Percentiles rank a stretch among this genome's conserved stretches.
phyloP scores from a whole-genome alignment of 2,797 vertebrate species.

The Macroramphosus scolopax region DNA sequence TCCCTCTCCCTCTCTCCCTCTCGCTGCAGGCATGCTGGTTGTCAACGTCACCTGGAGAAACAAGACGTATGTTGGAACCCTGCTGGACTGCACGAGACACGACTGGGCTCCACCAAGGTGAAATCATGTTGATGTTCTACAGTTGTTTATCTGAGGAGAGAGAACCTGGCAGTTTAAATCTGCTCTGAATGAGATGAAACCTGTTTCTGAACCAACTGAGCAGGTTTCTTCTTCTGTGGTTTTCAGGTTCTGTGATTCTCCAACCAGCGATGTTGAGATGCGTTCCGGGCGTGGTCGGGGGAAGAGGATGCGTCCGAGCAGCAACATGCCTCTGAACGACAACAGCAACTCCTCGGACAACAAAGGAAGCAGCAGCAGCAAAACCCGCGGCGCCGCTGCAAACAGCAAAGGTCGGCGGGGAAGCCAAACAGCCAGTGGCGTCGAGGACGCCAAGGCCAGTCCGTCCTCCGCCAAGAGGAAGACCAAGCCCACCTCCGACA shows the following conservation, averaged over 20 bases:
- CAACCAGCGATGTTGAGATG: slow-evolving; percentile 95
- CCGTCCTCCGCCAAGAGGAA: slow-evolving; percentile 90
- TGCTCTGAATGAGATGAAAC: no score
- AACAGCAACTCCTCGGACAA: slow-evolving; percentile 83
- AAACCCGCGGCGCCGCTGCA: slow-evolving; percentile 86
- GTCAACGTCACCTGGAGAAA: slow-evolving; percentile 98
- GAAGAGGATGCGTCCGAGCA: slow-evolving; percentile 90
- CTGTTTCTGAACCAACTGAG: no score
- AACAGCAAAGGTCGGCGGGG: slow-evolving; percentile 89
- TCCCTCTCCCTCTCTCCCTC: no score
- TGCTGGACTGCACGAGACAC: slow-evolving; percentile 94
- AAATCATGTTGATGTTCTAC: no score
- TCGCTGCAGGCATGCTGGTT: slow-evolving; percentile 88
- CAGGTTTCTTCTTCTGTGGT: neutral
- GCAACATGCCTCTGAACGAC: slow-evolving; percentile 86
- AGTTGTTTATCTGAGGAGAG: no score
- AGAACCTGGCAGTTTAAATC: no score
- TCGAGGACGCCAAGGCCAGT: slow-evolving; percentile 89
- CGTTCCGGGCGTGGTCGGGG: slow-evolving; percentile 92
- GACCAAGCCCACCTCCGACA: slow-evolving; percentile 89
- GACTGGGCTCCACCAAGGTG: slow-evolving; percentile 98
- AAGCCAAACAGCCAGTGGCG: slow-evolving; percentile 85
- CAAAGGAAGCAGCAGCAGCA: slow-evolving; percentile 83
- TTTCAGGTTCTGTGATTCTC: slow-evolving; percentile 93
- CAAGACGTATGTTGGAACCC: slow-evolving; percentile 94